Evolutionary conservation across 2,797 vertebrate genomes (phyloP), one percentile per base, ranked within the genome.

Genomic region (Phrynocephalus vlangalii): DNA sequence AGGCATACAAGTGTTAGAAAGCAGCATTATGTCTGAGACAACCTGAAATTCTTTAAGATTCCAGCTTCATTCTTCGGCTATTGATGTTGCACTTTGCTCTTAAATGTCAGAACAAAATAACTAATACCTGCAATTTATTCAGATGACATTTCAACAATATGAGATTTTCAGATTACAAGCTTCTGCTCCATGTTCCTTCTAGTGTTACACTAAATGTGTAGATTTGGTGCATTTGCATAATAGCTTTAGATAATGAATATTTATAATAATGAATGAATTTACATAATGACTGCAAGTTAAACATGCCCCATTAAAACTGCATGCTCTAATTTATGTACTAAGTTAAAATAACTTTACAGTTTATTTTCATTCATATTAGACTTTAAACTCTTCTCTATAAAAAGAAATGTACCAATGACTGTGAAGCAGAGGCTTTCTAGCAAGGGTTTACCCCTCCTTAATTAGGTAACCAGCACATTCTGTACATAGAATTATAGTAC

Each of bases 211-310:
- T 89, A 87, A 89, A 79, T 85, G 89, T 85, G 91, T 87, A 92
- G 94, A 88, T 91, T 94, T 92, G 90, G 88, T 28, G 93, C 89
- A 93, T 96, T 96, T 97, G 89, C 93, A 93, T 95, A 95, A 96
- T 93, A 88, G 87, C 16, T 93, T 95, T 86, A 92, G 2, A 87
- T 78, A 90, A 96, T 95, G 94, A 92, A 93, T 96, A 96, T 96
- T 96, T 96, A 97, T 93, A 88, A 88, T 93, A 92, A 92, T 20
- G 92, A 90, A 38, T 52, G 38, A 89, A 95, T 96, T 93, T 95
- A 85, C 94, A 92, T 96, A 95, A 96, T 91, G 87, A 87, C 91
- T 88, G 88, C 88, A 72, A 96, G 91, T 95, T 93, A 96, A 96
- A 96, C 89, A 88, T 33, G 93, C 93, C 90, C 90, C 73, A 60